Evolutionary conservation across 2,888 invertebrate genomes (phyloP), one percentile per base, ranked within the genome.

Genomic region (Pseudeuparius sepicola): DNA sequence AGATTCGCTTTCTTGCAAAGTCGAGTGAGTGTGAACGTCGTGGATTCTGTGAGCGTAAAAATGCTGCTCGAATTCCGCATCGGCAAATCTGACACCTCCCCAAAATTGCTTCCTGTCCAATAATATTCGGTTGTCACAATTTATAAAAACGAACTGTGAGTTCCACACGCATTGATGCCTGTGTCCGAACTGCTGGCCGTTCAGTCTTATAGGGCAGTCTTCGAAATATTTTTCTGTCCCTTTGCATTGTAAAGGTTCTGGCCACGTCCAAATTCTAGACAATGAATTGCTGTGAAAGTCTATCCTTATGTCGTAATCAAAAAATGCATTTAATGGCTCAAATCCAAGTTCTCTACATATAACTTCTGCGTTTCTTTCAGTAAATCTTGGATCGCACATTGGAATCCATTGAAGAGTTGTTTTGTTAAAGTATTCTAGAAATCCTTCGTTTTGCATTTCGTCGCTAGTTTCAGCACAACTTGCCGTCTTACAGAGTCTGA

Each of bases 351-450:
- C 89, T 13, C 89, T 71, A 55, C 98, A 98, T 0, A 94, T 90
- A 1, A 97, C 96, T 68, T 93, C 85, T 3, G 93, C 96, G 57
- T 96, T 97, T 50, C 94, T 73, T 58, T 96, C 92, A 0, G 94
- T 94, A 59, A 98, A 98, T 30, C 43, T 28, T 26, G 74, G 74
- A 60, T 98, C 98, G 61, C 98, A 98, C 64, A 96, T 79, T 0
- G 97, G 90, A 18, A 94, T 86, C 90, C 94, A 96, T 55, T 96
- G 94, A 11, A 89, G 67, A 0, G 94, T 93, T 2, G 98, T 97
- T 47, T 73, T 74, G 54, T 98, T 99, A 57, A 86, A 97, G 55
- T 92, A 85, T 64, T 97, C 93, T 39, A 97, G 60, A 53, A 94
- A 97, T 4, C 96, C 96, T 70, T 84, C 79, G 49, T 74, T 73